phyloP scores from a whole-genome alignment of 2,113 vertebrate genomes.

The Gambusia affinis region DNA sequence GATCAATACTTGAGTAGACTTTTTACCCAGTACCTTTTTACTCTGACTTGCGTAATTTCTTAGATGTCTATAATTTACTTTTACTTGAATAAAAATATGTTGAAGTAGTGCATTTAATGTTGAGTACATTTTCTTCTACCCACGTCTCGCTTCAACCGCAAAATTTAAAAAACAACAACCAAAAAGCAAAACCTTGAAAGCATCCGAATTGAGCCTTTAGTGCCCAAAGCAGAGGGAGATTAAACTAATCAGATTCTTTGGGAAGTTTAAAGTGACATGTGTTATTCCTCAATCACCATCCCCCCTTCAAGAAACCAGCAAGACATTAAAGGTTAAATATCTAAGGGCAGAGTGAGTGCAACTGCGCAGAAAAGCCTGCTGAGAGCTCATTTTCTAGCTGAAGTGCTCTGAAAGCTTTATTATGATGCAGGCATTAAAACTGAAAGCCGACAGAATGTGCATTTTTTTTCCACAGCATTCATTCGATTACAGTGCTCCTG shows the following conservation, averaged over 20 bases:
- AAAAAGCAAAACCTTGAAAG: background rate
- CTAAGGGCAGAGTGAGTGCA: conserved; percentile 64
- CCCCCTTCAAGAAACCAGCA: conserved; percentile 47
- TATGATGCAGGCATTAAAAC: conserved; percentile 18
- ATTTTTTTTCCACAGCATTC: background rate
- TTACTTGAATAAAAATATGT: too few species aligned
- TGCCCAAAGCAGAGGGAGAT: background rate
- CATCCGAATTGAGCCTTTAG: background rate
- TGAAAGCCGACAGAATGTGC: conserved; percentile 1
- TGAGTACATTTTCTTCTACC: too few species aligned
- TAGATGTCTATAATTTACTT: too few species aligned
- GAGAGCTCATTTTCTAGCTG: conserved; percentile 62
- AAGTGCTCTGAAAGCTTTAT: conserved; percentile 1
- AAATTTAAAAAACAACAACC: too few species aligned
- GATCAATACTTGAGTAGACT: too few species aligned
- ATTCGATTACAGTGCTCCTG: background rate
- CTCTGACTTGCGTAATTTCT: too few species aligned
- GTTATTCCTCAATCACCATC: background rate
- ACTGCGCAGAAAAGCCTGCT: conserved; percentile 71
- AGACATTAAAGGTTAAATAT: conserved; percentile 72
- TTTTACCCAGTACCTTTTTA: too few species aligned
- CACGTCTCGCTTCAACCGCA: too few species aligned
- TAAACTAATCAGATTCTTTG: background rate
- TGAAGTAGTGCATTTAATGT: too few species aligned
- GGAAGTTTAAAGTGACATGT: background rate